Base-by-base conservation (phyloP, 2,888 invertebrate species). In the Aporophyla nigra region DNA sequence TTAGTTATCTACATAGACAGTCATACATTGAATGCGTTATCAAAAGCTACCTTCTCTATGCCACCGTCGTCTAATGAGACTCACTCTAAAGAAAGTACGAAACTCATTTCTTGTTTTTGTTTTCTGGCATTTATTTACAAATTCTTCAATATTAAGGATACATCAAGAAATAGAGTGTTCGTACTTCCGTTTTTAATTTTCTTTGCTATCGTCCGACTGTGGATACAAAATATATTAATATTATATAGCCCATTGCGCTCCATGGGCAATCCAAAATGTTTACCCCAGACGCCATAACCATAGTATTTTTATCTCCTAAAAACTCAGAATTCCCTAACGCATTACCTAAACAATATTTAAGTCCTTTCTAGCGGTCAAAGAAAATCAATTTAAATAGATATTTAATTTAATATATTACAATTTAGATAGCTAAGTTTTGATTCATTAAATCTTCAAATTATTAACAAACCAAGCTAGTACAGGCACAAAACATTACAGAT, bases 41-140 rank as follows among this genome's bases (percentile, higher is more conserved):
- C 87, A 91, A 91, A 91, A 90, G 84, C 90, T 90, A 91, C 87
- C 85, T 67, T 74, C 84, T 78, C 82, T 72, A 85, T 74, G 84
- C 73, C 76, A 77, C 75, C 75, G 80, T 82, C 82, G 83, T 82
- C 76, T 78, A 59, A 67, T 83, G 83, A 87, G 83, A 87, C 83
- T 83, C 78, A 62, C 65, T 71, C 66, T 56, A 4, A 66, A 58
- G 65, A 78, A 84, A 80, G 63, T 68, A 84, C 76, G 73, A 86
- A 76, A 74, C 75, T 24, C 63, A 40, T 49, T 27, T 59, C 61
- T 77, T 73, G 59, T 71, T 53, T 68, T 71, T 43, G 24, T 74
- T 49, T 76, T 80, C 12, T 69, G n/a, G 59, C 53, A 54, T 68
- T 68, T 86, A 81, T 86, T 58, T 85, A 86, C 83, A 85, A 69